phyloP scores from a whole-genome alignment of 2,888 invertebrate genomes.

The Chromoteleia sp. region DNA sequence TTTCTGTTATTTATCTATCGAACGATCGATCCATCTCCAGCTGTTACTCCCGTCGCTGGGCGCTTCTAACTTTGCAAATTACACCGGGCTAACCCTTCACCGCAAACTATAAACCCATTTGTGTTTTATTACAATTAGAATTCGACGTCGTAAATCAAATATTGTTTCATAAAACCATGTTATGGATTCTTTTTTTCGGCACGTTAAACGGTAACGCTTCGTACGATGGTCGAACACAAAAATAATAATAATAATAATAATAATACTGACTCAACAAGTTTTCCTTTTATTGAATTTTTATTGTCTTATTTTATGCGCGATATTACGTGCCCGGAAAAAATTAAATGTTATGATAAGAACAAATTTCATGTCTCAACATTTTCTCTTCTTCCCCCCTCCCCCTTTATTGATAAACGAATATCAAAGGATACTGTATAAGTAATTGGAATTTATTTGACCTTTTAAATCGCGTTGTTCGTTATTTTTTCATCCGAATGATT shows the following conservation, averaged over 20 bases:
- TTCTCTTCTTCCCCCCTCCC: no score
- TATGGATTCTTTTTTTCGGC: not conserved
- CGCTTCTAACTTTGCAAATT: conserved; percentile 42
- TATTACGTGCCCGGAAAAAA: not conserved
- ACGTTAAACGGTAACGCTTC: not conserved
- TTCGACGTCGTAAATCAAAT: conserved; percentile 1
- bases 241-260: no score
- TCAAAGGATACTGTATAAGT: no score
- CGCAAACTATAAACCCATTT: conserved; percentile 28
- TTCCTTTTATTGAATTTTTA: conserved; percentile 3
- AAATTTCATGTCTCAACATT: no score
- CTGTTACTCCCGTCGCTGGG: conserved; percentile 11
- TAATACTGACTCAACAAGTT: conserved; percentile 14
- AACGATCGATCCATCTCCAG: conserved; percentile 32
- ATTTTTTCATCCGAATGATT: no score
- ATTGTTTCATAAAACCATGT: not conserved
- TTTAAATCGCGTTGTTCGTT: no score
- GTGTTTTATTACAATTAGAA: conserved; percentile 20
- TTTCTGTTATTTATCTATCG: conserved; percentile 39
- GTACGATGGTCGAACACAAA: not conserved
- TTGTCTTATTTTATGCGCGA: conserved; percentile 7
- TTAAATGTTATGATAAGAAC: not conserved
- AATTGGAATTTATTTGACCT: no score
- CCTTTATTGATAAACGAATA: no score
- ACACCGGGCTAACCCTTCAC: conserved; percentile 20